A percentile compares a stretch with the other conserved stretches of the same genome.
Conservation (phyloP, 2,797 vertebrate species). For the Centroberyx gerrardi region DNA sequence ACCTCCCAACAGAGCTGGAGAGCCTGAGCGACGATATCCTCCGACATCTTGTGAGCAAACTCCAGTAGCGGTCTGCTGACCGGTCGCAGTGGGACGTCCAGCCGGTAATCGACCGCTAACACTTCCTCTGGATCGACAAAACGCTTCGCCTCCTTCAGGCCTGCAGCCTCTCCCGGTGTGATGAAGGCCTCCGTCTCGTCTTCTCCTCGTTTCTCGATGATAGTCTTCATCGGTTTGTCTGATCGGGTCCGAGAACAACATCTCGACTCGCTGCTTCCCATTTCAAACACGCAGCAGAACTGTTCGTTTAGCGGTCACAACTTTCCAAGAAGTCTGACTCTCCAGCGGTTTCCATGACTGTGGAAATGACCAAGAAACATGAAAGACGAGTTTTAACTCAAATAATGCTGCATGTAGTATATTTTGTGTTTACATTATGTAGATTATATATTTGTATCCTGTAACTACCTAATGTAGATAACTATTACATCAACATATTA, state of each 20-base stretch:
- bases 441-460: too few relatives aligned
- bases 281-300: constrained; percentile 57
- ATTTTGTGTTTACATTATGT: too few relatives aligned
- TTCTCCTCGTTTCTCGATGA: constrained; percentile 1
- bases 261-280: constrained; percentile 90
- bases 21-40: constrained; percentile 85
- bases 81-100: background rate
- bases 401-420: too few relatives aligned
- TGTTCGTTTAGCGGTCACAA: background rate
- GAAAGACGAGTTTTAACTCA: too few relatives aligned
- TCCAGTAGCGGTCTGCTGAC: constrained; percentile 62
- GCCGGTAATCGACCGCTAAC: background rate
- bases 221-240: constrained; percentile 50
- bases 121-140: constrained; percentile 6
- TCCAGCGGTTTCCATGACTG: background rate
- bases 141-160: background rate
- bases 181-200: constrained; percentile 73
- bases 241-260: background rate
- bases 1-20: constrained; percentile 86
- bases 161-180: background rate
- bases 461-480: too few relatives aligned
- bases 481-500: too few relatives aligned
- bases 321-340: background rate
- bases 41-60: constrained; percentile 85
- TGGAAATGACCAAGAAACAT: background rate